Evolutionary conservation across 1,140 invertebrate genomes (phyloP), one percentile per base, ranked within the genome.

Genomic region (Caenorhabditis remanei): DNA sequence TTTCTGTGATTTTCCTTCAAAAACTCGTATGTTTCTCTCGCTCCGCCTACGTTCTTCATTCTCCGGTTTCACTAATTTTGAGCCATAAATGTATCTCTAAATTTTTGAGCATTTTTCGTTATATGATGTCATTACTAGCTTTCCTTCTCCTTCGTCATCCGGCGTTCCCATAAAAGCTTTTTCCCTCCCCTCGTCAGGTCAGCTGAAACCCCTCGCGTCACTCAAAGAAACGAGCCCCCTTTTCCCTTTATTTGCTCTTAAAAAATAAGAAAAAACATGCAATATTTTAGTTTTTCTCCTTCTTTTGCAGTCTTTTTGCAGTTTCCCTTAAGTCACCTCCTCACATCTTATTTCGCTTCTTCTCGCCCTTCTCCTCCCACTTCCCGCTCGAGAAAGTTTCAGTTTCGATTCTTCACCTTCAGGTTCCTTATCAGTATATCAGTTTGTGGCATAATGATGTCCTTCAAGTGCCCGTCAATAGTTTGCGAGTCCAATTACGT

Each of bases 401-500:
- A 58, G n/a, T 58, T 63, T 32, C 24, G 24, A 63, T 63, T 63
- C 32, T 63, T 40, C 61, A 21, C 24, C 61, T 63, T 32, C 21
- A 58, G n/a, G 56, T 8, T 19, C 19, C 16, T 71, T 71, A 71
- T 71, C 65, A 46, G 40, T 43, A 32, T 32, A 32, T 32, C 32
- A 32, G 41, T 6, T 71, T 13, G 40, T 21, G 7, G 11, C 11
- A 43, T 21, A 71, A 43, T 24, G 21, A n/a, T 71, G 65, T 71
- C 65, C 65, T 43, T 71, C 71, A 79, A 24, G 9, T 79, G 46
- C 11, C 21, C 11, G 71, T 48, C 71, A 79, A 24, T 79, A 13
- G 13, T 46, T 19, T 16, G n/a, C 11, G 7, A 13, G 43, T 79
- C 46, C 65, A 19, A 50, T 79, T 79, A 79, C 46, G 71, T 79